Base-by-base conservation (phyloP, 2,113 vertebrate species). In the Parotia lawesii region DNA sequence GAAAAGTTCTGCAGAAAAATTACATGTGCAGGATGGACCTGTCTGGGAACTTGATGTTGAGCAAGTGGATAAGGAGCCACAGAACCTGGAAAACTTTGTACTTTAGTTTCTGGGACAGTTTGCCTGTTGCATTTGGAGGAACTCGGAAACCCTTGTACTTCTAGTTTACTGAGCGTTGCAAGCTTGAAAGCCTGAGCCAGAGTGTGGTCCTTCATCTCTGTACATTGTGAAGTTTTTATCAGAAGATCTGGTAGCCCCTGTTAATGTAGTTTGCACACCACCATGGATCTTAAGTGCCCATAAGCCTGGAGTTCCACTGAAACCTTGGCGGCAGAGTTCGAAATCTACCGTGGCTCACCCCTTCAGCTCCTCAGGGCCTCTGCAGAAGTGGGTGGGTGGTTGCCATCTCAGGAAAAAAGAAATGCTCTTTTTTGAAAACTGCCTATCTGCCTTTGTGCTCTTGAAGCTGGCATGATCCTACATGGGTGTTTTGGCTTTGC, bases 1-100 rank as follows among this genome's bases (percentile, higher is more conserved):
- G 87, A 91, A 91, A 89, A 1, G 2, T 88, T 85, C 69, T 83
- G 90, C 66, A 76, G 78, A 89, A 95, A 56, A 91, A 72, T 93
- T 56, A 33, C 37, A 27, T 35, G 33, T 53, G 50, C 74, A 47
- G 87, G 71, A 66, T 0, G 0, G 67, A 72, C 53, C 71, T 87
- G 47, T 61, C 60, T 93, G 89, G 61, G 74, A 89, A 28, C 70
- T 65, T 80, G 38, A 23, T 5, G 1, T 83, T 92, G 72, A 91
- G 84, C 91, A 92, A 88, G 69, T 66, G 31, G 29, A 38, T 86
- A 37, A 76, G 67, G 72, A 93, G 57, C 58, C 62, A 56, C 75
- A 61, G 75, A 83, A 90, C 72, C 47, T 66, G 72, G 42, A 84
- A 45, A 31, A 80, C 33, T 6, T 18, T 80, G 31, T 83, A 8